Evolutionary conservation across 2,888 invertebrate genomes (phyloP), one percentile per base, ranked within the genome.

Genomic region (Folsomia candida): DNA sequence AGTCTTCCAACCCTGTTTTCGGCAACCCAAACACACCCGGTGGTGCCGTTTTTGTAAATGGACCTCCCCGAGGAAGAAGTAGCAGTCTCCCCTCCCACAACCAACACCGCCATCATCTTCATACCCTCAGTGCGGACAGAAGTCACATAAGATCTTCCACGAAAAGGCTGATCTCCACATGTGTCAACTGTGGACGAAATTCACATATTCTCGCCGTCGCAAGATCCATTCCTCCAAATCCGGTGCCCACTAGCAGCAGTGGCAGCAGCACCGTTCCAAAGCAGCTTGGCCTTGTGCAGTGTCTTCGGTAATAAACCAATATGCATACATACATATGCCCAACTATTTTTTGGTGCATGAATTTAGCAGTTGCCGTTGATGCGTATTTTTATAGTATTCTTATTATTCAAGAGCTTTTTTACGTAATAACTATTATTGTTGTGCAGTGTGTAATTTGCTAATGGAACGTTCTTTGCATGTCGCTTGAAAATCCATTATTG

Each of bases 1-100:
- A 98, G 84, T 97, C 97, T 26, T 97, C 97, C 4, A 89, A 90
- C 77, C 91, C 90, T 64, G 85, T 86, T 70, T 88, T 87, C 80
- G 81, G 80, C 11, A 76, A 75, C 37, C 74, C 63, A 4, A 24
- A 22, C 6, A 20, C 57, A 59, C 24, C 9, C 37, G 82, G 82
- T 57, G 26, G 3, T 27, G 81, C 79, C 68, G 14, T 14, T 37
- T 37, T 9, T 37, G 81, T 81, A 72, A 84, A 83, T 71, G 85
- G 86, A 80, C 85, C 9, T 22, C 85, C 37, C 87, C 86, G 22
- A 86, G 86, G 81, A 86, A 85, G 80, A 85, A 82, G 81, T 3
- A 47, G 63, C 51, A 37, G 37, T 22, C 86, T 78, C 83, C 87
- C 79, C 61, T 85, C 87, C 79, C 68, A 58, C 54, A 29, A 62